These are phyloP conservation scores for Alligator mississippiensis DNA, from an alignment of 2,113 vertebrate species.

Conservation along the genomic window DNA sequence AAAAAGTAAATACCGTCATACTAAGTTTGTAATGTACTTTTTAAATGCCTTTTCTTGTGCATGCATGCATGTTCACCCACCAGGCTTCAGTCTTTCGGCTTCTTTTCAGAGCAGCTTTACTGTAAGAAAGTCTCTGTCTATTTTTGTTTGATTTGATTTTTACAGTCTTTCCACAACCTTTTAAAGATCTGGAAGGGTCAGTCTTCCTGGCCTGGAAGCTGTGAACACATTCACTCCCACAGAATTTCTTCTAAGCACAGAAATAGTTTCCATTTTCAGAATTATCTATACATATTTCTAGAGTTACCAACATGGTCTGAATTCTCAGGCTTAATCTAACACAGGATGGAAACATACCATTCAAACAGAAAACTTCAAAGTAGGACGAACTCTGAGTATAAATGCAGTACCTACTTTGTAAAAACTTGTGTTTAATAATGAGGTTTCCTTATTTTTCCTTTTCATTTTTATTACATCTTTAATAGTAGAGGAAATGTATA, in stretches of 20 bases:
- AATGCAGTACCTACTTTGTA: slow-evolving; percentile 40
- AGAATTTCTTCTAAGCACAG: slow-evolving; percentile 57
- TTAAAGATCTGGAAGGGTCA: slow-evolving; percentile 73
- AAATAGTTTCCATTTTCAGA: slow-evolving; percentile 72
- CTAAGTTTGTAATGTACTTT: slow-evolving; percentile 66
- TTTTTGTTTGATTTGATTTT: slow-evolving; percentile 77
- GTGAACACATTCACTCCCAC: slow-evolving; percentile 66
- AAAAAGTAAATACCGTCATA: slow-evolving; percentile 54
- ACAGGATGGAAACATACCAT: slow-evolving; percentile 21
- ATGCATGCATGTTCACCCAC: slow-evolving; percentile 37
- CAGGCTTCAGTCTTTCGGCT: neutral
- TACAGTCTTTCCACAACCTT: slow-evolving; percentile 54
- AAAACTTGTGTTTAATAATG: slow-evolving; percentile 20
- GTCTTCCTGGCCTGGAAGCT: slow-evolving; percentile 70
- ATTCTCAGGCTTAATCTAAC: slow-evolving; percentile 68
- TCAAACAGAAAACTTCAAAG: slow-evolving; percentile 54
- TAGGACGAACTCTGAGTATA: slow-evolving; percentile 25
- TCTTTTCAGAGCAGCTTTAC: slow-evolving; percentile 42
- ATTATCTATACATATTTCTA: slow-evolving; percentile 61
- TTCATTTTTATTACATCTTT: slow-evolving; percentile 14
- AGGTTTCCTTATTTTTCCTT: slow-evolving; percentile 21
- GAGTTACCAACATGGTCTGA: slow-evolving; percentile 61
- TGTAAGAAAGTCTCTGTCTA: slow-evolving; percentile 69
- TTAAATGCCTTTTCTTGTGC: slow-evolving; percentile 24
- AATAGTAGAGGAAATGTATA: neutral